Base-by-base conservation (phyloP, 2,888 invertebrate genomes). In the Dynastes tityus region DNA sequence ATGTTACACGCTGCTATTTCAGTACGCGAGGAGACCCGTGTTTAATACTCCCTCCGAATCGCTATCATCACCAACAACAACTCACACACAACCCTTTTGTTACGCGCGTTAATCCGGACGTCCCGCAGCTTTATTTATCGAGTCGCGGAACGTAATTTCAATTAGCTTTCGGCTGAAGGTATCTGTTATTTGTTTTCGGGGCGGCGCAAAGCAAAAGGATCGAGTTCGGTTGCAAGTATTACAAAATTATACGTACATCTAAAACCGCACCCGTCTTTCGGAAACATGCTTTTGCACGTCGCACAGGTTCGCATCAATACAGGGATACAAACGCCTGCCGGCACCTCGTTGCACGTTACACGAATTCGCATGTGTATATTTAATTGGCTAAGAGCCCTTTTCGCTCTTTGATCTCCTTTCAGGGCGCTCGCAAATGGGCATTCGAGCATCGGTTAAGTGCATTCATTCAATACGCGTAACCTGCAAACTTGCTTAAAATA, bases 331-430 rank as follows among this genome's bases (percentile, higher is more conserved):
- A 8, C 8, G 8, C 55, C 22, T 16, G 22, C 61, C 81, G 80
- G 80, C 32, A 37, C 32, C 32, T 6, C 3, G 32, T 37, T 37
- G 5, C 32, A 71, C 16, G 58, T 58, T 61, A 61, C 40, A 27
- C 3, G 29, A 22, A 73, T 73, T 40, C 40, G 32, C 2, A 78
- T 78, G 74, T 80, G 77, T 80, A 83, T 82, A 84, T 85, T 84
- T 86, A 86, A 86, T 86, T 86, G 86, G 86, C 84, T 86, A 86
- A 86, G 86, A 86, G 86, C 85, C 81, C 77, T 71, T 61, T 74
- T 80, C 64, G 68, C 79, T 83, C 85, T 86, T 86, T 86, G 85
- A 86, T 85, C 85, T 16, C 55, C 85, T 86, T 86, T 86, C 85
- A 86, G 84, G 84, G 84, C 80, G 81, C 78, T 70, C 81, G 82